Base-by-base conservation (phyloP, 2,888 invertebrate species). In the Pandemis cinnamomeana region DNA sequence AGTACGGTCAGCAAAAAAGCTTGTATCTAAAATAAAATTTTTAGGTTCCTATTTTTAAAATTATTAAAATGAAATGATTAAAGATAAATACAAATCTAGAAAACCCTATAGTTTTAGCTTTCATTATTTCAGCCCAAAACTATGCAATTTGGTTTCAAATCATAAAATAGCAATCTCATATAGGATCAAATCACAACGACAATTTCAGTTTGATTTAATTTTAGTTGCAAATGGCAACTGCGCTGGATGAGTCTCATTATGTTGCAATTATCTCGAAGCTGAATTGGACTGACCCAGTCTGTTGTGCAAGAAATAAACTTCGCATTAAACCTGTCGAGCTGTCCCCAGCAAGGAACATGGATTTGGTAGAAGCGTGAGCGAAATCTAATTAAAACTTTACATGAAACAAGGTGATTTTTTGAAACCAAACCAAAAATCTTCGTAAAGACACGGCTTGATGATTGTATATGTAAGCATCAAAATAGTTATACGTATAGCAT, bases 281-380 rank as follows among this genome's bases (percentile, higher is more conserved):
- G 83, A 80, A 81, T 81, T 80, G 77, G 79, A 82, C 79, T 83
- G 83, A 85, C 83, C 82, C 82, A 81, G 83, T 83, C 82, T 79
- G 79, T 81, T 81, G 80, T 77, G 80, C 80, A 81, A 85, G 84
- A 84, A 88, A 89, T 87, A 87, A 67, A 86, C 83, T 86, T 84
- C 79, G 84, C 80, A 86, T 87, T 87, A 84, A 83, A 81, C 79
- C 80, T 83, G 84, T 87, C 88, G 79, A 86, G 84, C 84, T 85
- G 86, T 85, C 85, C 80, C 72, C 72, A 76, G 76, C 81, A 83
- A 79, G 75, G 78, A 68, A 68, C 70, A 62, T 67, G 71, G 71
- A 55, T 4, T 64, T 77, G 79, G 76, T 74, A 69, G 60, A 78
- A 77, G 78, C 69, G 71, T 10, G 0, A 71, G 81, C 81, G 75